A percentile compares a stretch with the other conserved stretches of the same genome.
phyloP scores from a whole-genome alignment of 23 tunicate species.

The Halocynthia roretzi region DNA sequence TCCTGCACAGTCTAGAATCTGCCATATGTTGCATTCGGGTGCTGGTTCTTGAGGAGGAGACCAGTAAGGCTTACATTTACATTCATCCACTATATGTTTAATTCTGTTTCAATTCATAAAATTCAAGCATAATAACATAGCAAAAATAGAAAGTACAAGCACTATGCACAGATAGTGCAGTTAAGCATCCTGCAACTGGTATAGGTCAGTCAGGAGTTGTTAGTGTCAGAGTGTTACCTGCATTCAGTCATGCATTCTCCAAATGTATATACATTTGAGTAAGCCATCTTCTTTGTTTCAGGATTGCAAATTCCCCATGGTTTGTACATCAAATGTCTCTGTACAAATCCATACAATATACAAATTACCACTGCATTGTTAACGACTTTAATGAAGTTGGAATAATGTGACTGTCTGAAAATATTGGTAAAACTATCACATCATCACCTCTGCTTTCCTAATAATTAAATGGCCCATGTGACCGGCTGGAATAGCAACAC shows the following conservation, averaged over 20 bases:
- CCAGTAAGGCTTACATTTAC: slow-evolving; percentile 64
- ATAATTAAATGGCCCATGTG: slow-evolving; percentile 36
- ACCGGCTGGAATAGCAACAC: slow-evolving; percentile 32
- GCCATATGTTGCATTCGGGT: slow-evolving; percentile 35
- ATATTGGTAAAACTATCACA: no score
- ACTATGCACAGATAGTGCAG: no score
- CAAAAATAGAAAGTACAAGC: no score
- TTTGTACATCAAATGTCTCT: slow-evolving; percentile 43
- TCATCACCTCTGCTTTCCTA: slow-evolving; percentile 29
- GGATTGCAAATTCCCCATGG: slow-evolving; percentile 52
- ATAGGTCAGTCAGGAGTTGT: no score
- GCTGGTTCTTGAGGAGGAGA: slow-evolving; percentile 2
- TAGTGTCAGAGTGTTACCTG: slow-evolving; percentile 20
- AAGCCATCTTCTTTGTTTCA: slow-evolving; percentile 11
- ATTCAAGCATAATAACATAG: no score
- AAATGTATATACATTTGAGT: slow-evolving; percentile 26
- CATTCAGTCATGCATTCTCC: slow-evolving; percentile 45
- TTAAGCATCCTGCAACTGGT: no score
- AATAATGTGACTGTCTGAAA: no score
- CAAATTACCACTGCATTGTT: no score
- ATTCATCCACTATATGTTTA: slow-evolving; percentile 13
- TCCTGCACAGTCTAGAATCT: slow-evolving; percentile 45
- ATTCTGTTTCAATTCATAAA: slow-evolving; percentile 1
- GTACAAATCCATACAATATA: not conserved
- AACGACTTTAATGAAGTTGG: no score